Percentiles rank a stretch among this genome's conserved stretches.
phyloP scores from a whole-genome alignment of 2,888 invertebrate species.

The Heteropelma amictum region DNA sequence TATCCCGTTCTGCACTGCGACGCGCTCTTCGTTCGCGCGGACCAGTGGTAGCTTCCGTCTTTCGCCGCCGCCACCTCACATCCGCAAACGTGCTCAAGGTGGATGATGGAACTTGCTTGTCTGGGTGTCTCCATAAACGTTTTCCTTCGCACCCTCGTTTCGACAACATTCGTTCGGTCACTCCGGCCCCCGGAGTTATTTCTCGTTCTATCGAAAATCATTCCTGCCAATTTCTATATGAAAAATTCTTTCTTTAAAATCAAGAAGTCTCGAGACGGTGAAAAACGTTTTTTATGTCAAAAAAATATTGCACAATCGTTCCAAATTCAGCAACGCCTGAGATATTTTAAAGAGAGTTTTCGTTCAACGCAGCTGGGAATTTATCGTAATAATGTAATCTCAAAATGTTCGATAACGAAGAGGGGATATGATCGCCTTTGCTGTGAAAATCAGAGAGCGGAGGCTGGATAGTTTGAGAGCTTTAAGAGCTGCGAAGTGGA shows the following conservation, averaged over 20 bases:
- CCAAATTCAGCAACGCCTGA: too few relatives aligned
- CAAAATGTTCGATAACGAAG: background rate
- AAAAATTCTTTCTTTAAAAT: too few relatives aligned
- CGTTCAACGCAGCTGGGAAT: too few relatives aligned
- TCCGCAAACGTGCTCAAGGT: conserved; percentile 33
- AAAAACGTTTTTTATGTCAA: too few relatives aligned
- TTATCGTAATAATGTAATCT: too few relatives aligned
- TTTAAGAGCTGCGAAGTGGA: conserved; percentile 7
- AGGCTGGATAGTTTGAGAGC: conserved; percentile 24
- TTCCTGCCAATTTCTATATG: too few relatives aligned
- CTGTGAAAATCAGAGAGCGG: conserved; percentile 18
- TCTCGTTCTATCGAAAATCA: too few relatives aligned
- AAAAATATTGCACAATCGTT: too few relatives aligned
- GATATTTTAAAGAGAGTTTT: too few relatives aligned
- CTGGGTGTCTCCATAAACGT: conserved; percentile 28
- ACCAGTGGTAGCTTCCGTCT: conserved; percentile 66
- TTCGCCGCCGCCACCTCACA: conserved; percentile 34
- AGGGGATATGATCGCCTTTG: conserved; percentile 23
- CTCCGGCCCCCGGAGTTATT: too few relatives aligned
- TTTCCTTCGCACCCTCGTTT: conserved; percentile 3
- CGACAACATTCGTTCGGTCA: background rate
- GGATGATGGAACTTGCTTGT: conserved; percentile 24
- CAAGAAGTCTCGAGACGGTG: too few relatives aligned
- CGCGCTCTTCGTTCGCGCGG: conserved; percentile 55
- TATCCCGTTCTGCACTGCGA: conserved; percentile 70